Evolutionary conservation across 2,888 invertebrate genomes (phyloP), one percentile per base, ranked within the genome.

Genomic region (Lasius fuliginosus): DNA sequence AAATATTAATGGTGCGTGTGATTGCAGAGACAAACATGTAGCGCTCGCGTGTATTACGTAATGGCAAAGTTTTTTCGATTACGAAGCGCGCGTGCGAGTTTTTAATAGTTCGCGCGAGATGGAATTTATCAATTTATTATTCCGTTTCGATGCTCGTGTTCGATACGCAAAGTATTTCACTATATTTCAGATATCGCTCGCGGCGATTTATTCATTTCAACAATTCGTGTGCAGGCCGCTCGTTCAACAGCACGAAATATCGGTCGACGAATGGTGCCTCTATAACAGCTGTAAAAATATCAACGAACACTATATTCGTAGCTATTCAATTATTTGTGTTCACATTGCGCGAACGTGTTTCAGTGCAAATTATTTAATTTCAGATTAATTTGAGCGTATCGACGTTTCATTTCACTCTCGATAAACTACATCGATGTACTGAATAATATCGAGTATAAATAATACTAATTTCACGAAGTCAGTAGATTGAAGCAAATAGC

Each of bases 41-140:
- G 53, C n/a, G 40, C n/a, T 49, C 36, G 15, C 15, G 18, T 40
- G 15, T 36, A 18, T 77, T 77, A 68, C 0, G 42, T 69, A 68
- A 68, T 12, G 67, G 68, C 40, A 5, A 58, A 1, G 30, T 27
- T 76, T 67, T 67, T n/a, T 76, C 77, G 30, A 23, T 77, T 36
- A 68, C 27, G n/a, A 77, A 27, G 18, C 36, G 65, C 49, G 23
- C 12, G 36, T 27, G 68, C 27, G 56, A 77, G 56, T 77, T 77
- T 77, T 77, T 77, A 77, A 77, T 77, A 68, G 56, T 11, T 27
- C 40, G 15, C 6, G 27, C 42, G 56, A 40, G 23, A 68, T 42
- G n/a, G n/a, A 77, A 77, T 77, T 75, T 75, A 75, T 75, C 46
- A 77, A 77, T 77, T 75, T 75, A 75, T 75, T 64, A 76, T 76